These are phyloP conservation scores for Dryomyza anilis DNA, from an alignment of 2,888 invertebrate species.

Conservation along the genomic window DNA sequence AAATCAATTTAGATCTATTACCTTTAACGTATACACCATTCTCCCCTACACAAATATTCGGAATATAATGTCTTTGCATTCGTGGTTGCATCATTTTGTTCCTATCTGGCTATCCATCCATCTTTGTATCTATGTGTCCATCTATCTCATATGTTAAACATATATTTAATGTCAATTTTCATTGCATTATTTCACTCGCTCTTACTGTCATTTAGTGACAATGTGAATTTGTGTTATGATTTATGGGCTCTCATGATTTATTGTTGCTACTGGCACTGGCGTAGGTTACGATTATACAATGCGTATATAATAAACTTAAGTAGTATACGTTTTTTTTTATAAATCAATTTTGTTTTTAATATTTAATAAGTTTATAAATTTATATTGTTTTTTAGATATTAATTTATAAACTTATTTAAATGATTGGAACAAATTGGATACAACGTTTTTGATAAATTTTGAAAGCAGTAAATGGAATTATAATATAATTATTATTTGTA, in stretches of 20 bases:
- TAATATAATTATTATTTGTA: too few species aligned
- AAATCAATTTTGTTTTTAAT: too few species aligned
- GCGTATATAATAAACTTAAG: background rate
- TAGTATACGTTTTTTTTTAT: background rate
- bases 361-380: too few species aligned
- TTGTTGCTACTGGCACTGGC: background rate
- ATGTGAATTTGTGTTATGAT: background rate
- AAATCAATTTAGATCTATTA: too few species aligned
- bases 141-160: background rate
- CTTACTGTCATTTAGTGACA: constrained; percentile 18
- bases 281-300: too few species aligned
- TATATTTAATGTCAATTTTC: constrained; percentile 49
- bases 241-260: background rate
- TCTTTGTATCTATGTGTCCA: background rate
- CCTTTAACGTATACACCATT: background rate
- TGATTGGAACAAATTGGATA: too few species aligned
- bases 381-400: too few species aligned
- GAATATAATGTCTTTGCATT: too few species aligned
- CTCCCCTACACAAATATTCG: background rate
- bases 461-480: too few species aligned
- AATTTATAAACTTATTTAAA: too few species aligned
- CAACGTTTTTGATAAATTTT: too few species aligned
- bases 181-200: constrained; percentile 48
- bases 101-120: background rate
- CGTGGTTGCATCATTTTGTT: too few species aligned